These are phyloP conservation scores for Gobius niger DNA, from an alignment of 2,113 vertebrate species.

Conservation along the genomic window DNA sequence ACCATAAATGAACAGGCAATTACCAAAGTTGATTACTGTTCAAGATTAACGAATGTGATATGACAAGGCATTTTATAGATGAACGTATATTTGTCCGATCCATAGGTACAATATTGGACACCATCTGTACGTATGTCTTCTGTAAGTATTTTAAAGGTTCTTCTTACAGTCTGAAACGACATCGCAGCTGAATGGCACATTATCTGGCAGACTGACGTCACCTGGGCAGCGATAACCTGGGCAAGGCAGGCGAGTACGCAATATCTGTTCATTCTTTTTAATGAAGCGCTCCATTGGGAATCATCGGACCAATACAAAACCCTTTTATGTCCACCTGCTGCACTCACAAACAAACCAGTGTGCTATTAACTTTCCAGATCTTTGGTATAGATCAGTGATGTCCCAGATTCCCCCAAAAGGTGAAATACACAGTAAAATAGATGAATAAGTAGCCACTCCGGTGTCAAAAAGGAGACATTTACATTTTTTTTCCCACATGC, in stretches of 20 bases:
- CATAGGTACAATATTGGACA: too few species aligned
- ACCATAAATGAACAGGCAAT: too few species aligned
- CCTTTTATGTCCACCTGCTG: slow-evolving; percentile 2
- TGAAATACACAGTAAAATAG: neutral
- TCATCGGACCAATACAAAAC: slow-evolving; percentile 4
- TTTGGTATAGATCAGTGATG: neutral
- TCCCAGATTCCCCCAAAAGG: neutral
- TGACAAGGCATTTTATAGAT: too few species aligned
- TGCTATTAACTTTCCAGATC: neutral
- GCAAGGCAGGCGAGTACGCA: slow-evolving; percentile 26
- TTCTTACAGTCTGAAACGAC: slow-evolving; percentile 42
- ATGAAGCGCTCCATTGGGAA: slow-evolving; percentile 27
- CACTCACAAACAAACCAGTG: neutral
- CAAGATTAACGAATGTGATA: too few species aligned
- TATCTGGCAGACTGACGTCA: slow-evolving; percentile 49
- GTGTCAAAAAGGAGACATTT: too few species aligned
- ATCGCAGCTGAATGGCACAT: slow-evolving; percentile 49
- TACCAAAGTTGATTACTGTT: too few species aligned
- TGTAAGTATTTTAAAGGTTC: too few species aligned
- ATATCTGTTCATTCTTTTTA: slow-evolving; percentile 39
- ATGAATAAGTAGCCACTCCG: too few species aligned
- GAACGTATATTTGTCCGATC: too few species aligned
- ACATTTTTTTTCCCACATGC: too few species aligned
- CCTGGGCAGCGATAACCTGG: slow-evolving; percentile 49
- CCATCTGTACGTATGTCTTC: too few species aligned